Base-by-base conservation (phyloP, 2,113 vertebrate genomes). In the Salvator merianae region DNA sequence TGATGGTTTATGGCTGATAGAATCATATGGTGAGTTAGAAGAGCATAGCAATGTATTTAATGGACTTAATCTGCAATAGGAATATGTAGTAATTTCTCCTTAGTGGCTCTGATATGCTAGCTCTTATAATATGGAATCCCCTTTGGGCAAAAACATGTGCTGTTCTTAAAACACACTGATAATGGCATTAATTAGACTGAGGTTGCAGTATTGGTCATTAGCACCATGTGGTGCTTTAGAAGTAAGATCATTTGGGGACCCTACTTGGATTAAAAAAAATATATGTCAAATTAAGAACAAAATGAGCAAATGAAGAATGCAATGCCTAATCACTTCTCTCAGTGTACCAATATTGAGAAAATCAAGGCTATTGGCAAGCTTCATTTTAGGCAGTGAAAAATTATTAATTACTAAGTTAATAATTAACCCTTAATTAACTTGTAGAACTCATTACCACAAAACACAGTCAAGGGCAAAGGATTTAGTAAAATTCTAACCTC, bases 331-430 rank as follows among this genome's bases (percentile, higher is more conserved):
- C 10, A 69, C 0, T 0, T 0, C 47, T 63, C 36, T 38, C 66
- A 32, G 0, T 1, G 63, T 5, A 85, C 72, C 34, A 73, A 66
- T n/a, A 0, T 36, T 77, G 2, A 0, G 2, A 18, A 78, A 85
- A 63, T 84, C 13, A 84, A 16, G 50, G 13, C 84, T 86, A 84
- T 0, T 3, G 5, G 16, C 77, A 83, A 5, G 26, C 55, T 1
- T 2, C 3, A 26, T 63, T 82, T 86, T 84, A 24, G 77, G n/a
- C n/a, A 79, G 20, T 59, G n/a, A 38, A 73, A 69, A 47, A 85
- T 73, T 79, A 79, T 62, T 84, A 59, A 78, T 71, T 84, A n/a
- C 22, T 63, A 50, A 62, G 72, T 73, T 65, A 65, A 40, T 79
- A 85, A 85, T 63, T 70, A 75, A 87, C 50, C 83, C 7, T 22